phyloP scores from a whole-genome alignment of 1,140 invertebrate genomes.

The Parasteatoda tepidariorum region DNA sequence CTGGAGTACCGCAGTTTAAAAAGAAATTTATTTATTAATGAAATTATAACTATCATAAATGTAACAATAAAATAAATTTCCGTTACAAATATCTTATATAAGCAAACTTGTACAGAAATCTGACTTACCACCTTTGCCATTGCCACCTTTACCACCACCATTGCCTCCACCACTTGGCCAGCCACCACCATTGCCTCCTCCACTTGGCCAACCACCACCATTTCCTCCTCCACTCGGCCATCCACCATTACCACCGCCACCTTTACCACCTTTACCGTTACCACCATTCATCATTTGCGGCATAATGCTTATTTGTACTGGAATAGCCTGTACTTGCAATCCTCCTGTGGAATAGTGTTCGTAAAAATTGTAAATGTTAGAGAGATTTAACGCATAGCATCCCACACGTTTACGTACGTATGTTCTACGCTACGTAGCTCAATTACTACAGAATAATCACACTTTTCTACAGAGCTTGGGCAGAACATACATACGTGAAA shows the following conservation, averaged over 20 bases:
- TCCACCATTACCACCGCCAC: conserved; percentile 30
- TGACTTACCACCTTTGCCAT: conserved; percentile 23
- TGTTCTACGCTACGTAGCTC: too few relatives aligned
- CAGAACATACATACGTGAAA: too few relatives aligned
- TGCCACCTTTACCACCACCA: conserved; percentile 17
- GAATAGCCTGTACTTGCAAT: conserved; percentile 55
- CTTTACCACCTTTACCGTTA: background rate
- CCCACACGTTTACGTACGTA: too few relatives aligned
- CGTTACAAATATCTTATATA: too few relatives aligned
- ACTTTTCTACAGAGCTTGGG: too few relatives aligned
- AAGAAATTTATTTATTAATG: too few relatives aligned
- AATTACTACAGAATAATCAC: too few relatives aligned
- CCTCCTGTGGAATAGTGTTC: conserved; percentile 10
- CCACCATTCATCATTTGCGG: conserved; percentile 23
- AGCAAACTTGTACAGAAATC: too few relatives aligned
- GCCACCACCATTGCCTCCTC: conserved; percentile 6
- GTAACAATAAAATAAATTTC: too few relatives aligned
- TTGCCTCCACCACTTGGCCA: conserved; percentile 7
- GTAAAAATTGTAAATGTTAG: background rate
- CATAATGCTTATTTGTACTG: conserved; percentile 54
- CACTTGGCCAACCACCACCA: conserved; percentile 36
- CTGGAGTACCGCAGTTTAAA: too few relatives aligned
- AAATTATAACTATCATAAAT: too few relatives aligned
- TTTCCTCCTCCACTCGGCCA: conserved; percentile 5
- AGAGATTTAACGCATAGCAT: background rate